Evolutionary conservation across 2,797 vertebrate genomes (phyloP), one percentile per base, ranked within the genome.

Genomic region (Manis crassicaudata): DNA sequence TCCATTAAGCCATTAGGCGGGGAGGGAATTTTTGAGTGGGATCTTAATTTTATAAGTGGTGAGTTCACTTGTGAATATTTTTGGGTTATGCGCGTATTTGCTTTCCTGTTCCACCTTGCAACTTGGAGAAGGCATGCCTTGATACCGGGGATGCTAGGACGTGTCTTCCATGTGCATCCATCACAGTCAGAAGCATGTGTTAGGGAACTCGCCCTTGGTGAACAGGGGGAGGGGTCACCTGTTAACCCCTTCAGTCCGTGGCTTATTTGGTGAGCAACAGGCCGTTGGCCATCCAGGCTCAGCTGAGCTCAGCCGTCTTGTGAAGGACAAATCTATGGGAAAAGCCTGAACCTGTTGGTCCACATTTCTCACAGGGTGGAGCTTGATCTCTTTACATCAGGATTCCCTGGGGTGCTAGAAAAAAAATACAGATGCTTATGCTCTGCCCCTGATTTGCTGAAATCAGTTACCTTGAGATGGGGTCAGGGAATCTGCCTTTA

Each of bases 161-260:
- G 5, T 20, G 9, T 67, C 63, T 76, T n/a, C 50, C 3, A 1
- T 0, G 2, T 43, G n/a, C 7, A 0, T 67, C 18, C 21, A 3
- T 14, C 43, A 21, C 16, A 4, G 50, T 81, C 16, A 3, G 75
- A 54, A 40, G 37, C 21, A 1, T 10, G 16, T 4, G 9, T 43
- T 17, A 40, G 32, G 9, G 37, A 40, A 6, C 70, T n/a, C 60
- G 1, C n/a, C 16, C 1, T 25, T 32, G 76, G 25, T 46, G 46
- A 32, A n/a, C 1, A 2, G 67, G 1, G 5, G 70, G 37, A 18
- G 10, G 40, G 29, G 7, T 82, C 43, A n/a, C 13, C 40, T 21
- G 46, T 58, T 40, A 67, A 58, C 83, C 18, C 50, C 86, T 43
- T 35, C 72, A 16, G 20, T 17, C 58, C 23, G 2, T 10, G 20